phyloP scores from a whole-genome alignment of 1,140 invertebrate genomes.

The Drosophila ananassae region DNA sequence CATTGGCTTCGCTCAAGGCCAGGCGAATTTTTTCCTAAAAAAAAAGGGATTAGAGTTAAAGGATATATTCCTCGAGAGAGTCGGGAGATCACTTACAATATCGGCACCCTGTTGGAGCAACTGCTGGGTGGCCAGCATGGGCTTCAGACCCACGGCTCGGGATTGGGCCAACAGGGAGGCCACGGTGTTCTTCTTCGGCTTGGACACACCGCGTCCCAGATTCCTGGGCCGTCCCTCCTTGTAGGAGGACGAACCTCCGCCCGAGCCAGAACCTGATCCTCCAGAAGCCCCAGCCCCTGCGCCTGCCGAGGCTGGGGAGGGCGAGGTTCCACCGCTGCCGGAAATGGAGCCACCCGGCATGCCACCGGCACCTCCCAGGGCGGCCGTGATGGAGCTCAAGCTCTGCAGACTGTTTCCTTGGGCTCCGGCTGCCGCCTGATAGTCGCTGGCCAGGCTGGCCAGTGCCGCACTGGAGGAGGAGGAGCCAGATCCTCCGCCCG shows the following conservation, averaged over 20 bases:
- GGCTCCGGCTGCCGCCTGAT: constrained; percentile 40
- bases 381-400: constrained; percentile 83
- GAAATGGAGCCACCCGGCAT: constrained; percentile 74
- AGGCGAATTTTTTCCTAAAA: constrained; percentile 85
- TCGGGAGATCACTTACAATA: constrained; percentile 70
- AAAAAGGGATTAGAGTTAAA: neutral
- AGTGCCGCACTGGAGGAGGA: constrained; percentile 34
- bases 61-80: neutral
- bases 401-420: constrained; percentile 73
- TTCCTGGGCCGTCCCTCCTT: constrained; percentile 92
- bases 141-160: constrained; percentile 89
- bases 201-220: constrained; percentile 92
- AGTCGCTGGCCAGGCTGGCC: constrained; percentile 50
- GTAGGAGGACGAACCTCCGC: constrained; percentile 69
- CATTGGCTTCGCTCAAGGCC: constrained; percentile 84
- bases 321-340: constrained; percentile 61
- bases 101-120: constrained; percentile 84
- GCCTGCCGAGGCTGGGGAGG: constrained; percentile 60
- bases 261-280: constrained; percentile 32
- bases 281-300: constrained; percentile 26
- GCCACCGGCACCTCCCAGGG: constrained; percentile 67
- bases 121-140: constrained; percentile 86
- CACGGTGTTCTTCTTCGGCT: constrained; percentile 96
- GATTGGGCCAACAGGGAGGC: constrained; percentile 93
- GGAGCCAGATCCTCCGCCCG: neutral